Base-by-base conservation (phyloP, 2,797 vertebrate species). In the Enteromius viviparus region DNA sequence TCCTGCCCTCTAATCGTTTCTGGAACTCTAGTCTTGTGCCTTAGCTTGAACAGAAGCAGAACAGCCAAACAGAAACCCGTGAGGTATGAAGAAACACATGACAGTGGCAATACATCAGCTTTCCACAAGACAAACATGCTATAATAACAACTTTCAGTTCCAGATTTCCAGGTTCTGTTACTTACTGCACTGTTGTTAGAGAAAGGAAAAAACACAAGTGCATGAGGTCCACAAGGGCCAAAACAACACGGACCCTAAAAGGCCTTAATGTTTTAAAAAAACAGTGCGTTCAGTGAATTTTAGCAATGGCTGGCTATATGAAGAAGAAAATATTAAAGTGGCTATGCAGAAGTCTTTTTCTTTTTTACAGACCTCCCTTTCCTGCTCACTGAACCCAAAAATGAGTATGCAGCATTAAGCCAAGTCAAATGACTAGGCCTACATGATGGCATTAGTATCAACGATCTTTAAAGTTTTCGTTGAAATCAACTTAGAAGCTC, bases 21-120 rank as follows among this genome's bases (percentile, higher is more conserved):
- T 90, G 78, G 90, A 92, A 91, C 87, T 88, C 89, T 87, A 87
- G 87, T 92, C 92, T 92, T 90, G 90, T 91, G 90, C 84, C 84
- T 89, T 81, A 92, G 87, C 88, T 88, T 78, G 26, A 51, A 32
- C 26, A 26, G 72, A 87, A 76, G 51, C 21, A 34, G n/a, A 11
- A 42, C 17, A 45, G 87, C 85, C 72, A 87, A 84, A 92, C 89
- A 91, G 89, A 70, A 83, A 37, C 40, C 74, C 29, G 37, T 29
- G 40, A 69, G 47, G 51, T 34, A 26, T 34, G 37, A 47, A 19
- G n/a, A 1, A 9, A 26, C 81, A 83, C 74, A 77, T 49, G 74
- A 77, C 21, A 58, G 69, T 2, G 6, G 70, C 11, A 17, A 69
- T 69, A n/a, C n/a, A 17, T 58, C 11, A 45, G 7, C 29, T 76